A percentile compares a stretch with the other conserved stretches of the same genome.
These are phyloP conservation scores for Paramisgurnus dabryanus DNA, from an alignment of 2,113 vertebrate genomes.

Conservation along the genomic window DNA sequence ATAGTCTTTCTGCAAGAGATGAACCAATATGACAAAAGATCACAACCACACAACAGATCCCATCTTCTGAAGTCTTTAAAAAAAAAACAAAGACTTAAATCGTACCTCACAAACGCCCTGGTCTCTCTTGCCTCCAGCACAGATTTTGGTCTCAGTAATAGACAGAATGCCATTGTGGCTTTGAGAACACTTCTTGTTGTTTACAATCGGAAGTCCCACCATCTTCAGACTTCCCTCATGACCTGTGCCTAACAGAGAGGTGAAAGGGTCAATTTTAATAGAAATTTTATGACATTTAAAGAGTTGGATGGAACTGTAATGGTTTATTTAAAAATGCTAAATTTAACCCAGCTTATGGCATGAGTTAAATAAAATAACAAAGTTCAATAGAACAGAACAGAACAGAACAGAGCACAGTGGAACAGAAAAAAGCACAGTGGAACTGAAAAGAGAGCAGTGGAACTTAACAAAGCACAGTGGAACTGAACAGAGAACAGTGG, in stretches of 20 bases:
- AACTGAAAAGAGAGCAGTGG: not conserved
- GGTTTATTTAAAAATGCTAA: too few relatives aligned
- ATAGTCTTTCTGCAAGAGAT: conserved; percentile 83
- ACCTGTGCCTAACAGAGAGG: conserved; percentile 73
- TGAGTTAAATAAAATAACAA: not conserved
- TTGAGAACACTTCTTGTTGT: conserved; percentile 86
- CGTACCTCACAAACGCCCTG: conserved; percentile 94
- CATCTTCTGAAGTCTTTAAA: not conserved
- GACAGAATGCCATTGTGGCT: conserved; percentile 84
- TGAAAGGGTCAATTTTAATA: not conserved
- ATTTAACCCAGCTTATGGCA: not conserved
- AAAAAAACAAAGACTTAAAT: too few relatives aligned
- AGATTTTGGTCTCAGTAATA: conserved; percentile 86
- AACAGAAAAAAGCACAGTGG: not conserved
- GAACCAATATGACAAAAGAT: not conserved
- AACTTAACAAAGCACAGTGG: too few relatives aligned
- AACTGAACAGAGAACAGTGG: too few relatives aligned
- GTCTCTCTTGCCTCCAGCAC: conserved; percentile 85
- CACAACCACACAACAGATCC: not conserved
- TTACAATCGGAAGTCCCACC: conserved; percentile 85
- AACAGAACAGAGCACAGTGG: not conserved
- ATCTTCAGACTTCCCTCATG: conserved; percentile 83
- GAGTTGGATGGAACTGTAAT: not conserved
- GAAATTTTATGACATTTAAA: not conserved
- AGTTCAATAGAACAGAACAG: not conserved